Evolutionary conservation across 1,140 invertebrate genomes (phyloP).

Genomic region (Bombyx mandarina): DNA sequence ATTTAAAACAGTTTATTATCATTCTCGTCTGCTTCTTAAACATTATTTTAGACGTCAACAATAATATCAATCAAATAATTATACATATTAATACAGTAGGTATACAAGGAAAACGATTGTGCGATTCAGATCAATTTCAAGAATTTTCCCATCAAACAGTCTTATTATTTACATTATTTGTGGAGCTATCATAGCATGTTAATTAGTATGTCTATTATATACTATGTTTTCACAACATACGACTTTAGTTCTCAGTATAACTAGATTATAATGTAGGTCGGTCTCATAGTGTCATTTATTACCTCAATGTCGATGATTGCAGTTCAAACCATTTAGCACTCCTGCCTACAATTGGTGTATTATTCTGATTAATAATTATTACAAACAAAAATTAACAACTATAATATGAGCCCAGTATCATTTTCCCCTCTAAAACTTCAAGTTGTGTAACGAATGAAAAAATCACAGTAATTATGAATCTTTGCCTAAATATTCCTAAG

Average conservation of each 20-base stretch:
- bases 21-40: slow-evolving; percentile 24
- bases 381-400: too few species aligned
- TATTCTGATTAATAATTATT: too few species aligned
- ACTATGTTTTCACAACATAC: neutral
- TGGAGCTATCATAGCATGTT: slow-evolving; percentile 10
- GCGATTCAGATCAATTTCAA: slow-evolving; percentile 33
- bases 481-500: too few species aligned
- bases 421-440: too few species aligned
- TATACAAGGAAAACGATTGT: slow-evolving; percentile 37
- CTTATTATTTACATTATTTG: slow-evolving; percentile 25
- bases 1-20: slow-evolving; percentile 30
- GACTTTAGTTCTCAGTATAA: neutral
- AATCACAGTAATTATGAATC: too few species aligned
- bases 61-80: slow-evolving; percentile 15
- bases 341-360: too few species aligned
- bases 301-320: too few species aligned
- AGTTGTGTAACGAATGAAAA: too few species aligned
- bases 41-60: slow-evolving; percentile 37
- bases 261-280: neutral
- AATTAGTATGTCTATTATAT: slow-evolving; percentile 5
- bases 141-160: slow-evolving; percentile 33
- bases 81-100: slow-evolving; percentile 16
- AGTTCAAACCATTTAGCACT: too few species aligned
- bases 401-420: too few species aligned
- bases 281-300: too few species aligned